Percentiles rank a stretch among this genome's conserved stretches.
Conservation (phyloP, 2,113 vertebrate species). For the Spheniscus mendiculus region DNA sequence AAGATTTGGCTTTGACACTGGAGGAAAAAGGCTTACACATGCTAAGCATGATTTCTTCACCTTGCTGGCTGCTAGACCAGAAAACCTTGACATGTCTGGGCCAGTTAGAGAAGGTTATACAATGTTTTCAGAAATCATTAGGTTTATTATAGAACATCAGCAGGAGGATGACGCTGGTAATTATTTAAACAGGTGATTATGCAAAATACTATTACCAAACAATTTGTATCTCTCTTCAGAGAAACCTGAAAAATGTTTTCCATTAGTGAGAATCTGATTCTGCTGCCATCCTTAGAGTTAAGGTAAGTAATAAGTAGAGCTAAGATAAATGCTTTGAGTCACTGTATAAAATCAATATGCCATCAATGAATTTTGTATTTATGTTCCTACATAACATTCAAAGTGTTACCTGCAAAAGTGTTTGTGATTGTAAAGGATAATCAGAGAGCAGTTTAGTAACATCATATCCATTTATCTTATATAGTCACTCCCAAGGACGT, state of each 20-base stretch:
- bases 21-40: neutral
- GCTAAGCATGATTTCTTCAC: neutral
- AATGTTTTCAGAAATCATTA: conserved; percentile 42
- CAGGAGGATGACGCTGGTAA: neutral
- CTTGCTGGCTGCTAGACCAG: neutral
- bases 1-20: neutral
- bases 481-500: neutral
- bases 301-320: neutral
- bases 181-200: conserved; percentile 50
- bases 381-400: neutral
- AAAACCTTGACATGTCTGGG: neutral
- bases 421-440: conserved; percentile 8
- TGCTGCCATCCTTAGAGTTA: neutral
- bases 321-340: conserved; percentile 1
- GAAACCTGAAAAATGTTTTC: neutral
- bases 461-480: neutral
- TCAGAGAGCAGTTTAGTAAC: neutral
- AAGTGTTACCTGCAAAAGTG: neutral
- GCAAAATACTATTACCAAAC: conserved; percentile 2
- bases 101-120: neutral
- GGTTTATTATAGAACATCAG: conserved; percentile 6
- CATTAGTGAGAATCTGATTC: conserved; percentile 1
- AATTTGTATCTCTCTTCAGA: conserved; percentile 38
- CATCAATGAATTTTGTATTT: conserved; percentile 27
- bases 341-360: conserved; percentile 29